phyloP scores from a whole-genome alignment of 1,140 invertebrate species.

The Bombus haemorrhoidalis region DNA sequence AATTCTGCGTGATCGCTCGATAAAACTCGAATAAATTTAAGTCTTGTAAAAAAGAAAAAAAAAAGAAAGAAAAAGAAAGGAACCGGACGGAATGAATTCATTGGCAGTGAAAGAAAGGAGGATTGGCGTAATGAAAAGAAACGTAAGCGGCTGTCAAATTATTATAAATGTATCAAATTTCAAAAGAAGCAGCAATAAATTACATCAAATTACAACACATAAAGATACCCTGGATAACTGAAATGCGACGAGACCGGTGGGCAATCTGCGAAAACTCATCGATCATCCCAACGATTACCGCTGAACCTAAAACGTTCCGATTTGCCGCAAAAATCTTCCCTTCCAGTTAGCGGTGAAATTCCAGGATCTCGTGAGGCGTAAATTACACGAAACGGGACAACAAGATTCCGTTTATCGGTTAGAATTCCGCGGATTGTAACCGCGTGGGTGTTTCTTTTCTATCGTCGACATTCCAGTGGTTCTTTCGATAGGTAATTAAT shows the following conservation, averaged over 20 bases:
- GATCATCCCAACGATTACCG: slow-evolving; percentile 5
- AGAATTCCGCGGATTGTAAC: neutral
- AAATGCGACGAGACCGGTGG: neutral
- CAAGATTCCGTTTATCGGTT: slow-evolving; percentile 22
- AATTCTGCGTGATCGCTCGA: neutral
- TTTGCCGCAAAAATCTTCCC: neutral
- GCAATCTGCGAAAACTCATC: neutral
- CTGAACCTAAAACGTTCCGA: too few relatives aligned
- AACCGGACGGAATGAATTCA: neutral
- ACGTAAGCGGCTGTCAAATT: neutral
- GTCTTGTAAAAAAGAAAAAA: neutral
- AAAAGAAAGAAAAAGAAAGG: too few relatives aligned
- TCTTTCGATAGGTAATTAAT: slow-evolving; percentile 41
- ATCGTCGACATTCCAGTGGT: slow-evolving; percentile 4
- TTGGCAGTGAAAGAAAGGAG: neutral
- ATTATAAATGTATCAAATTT: neutral
- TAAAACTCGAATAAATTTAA: neutral
- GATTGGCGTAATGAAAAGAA: neutral
- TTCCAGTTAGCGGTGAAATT: neutral
- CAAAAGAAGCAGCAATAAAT: neutral
- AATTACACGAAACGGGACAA: slow-evolving; percentile 33
- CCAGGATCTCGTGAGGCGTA: neutral
- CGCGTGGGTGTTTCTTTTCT: neutral
- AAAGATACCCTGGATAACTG: neutral
- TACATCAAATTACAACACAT: neutral